These are phyloP conservation scores for Rhamphomyia laevipes DNA, from an alignment of 2,888 invertebrate species.

Conservation along the genomic window DNA sequence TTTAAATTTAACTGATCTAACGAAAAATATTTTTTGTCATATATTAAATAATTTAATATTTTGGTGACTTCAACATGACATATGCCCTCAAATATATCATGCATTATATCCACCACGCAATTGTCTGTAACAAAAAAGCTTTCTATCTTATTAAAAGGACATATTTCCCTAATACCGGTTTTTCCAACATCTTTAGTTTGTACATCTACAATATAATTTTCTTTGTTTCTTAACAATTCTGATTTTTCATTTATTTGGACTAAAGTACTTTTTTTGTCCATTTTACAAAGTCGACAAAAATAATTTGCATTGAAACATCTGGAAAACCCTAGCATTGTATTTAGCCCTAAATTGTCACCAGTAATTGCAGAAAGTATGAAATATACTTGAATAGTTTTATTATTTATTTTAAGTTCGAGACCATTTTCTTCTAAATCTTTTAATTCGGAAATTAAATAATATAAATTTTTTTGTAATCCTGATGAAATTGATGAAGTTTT, in stretches of 20 bases:
- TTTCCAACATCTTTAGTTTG: background rate
- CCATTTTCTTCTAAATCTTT: background rate
- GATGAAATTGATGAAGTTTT: background rate
- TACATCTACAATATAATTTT: background rate
- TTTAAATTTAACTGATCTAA: background rate
- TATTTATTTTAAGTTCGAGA: background rate
- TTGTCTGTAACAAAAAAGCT: background rate
- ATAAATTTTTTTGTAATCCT: background rate
- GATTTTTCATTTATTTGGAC: too few relatives aligned
- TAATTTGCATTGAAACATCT: background rate
- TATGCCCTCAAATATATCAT: constrained; percentile 2
- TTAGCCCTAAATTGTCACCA: background rate
- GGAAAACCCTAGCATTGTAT: background rate
- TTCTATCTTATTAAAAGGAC: background rate
- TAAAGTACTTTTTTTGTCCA: background rate
- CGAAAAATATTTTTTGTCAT: background rate
- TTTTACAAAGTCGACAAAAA: background rate
- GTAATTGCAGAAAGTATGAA: background rate
- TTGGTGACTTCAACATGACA: background rate
- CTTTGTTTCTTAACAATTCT: background rate
- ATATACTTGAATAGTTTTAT: background rate
- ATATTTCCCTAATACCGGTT: background rate
- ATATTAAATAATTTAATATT: constrained; percentile 1
- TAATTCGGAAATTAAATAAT: background rate
- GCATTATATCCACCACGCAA: background rate